Conservation (phyloP, 2,113 vertebrate genomes). For the Sialia sialis region DNA sequence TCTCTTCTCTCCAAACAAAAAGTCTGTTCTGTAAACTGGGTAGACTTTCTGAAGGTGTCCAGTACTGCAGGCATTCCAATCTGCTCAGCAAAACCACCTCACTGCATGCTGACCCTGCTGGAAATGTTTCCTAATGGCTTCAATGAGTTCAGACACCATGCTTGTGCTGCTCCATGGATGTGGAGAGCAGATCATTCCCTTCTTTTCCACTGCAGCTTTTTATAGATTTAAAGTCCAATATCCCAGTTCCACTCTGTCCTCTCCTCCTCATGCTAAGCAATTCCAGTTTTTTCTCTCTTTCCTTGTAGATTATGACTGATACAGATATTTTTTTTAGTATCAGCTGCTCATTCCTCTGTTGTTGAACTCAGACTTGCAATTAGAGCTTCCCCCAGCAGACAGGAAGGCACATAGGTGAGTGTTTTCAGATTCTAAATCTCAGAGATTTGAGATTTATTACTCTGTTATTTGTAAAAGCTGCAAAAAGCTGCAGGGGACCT, state of each 20-base stretch:
- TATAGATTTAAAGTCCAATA: neutral
- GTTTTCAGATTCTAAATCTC: conserved; percentile 33
- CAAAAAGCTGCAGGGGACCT: neutral
- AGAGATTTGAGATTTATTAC: conserved; percentile 39
- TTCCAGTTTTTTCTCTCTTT: neutral
- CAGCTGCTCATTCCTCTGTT: conserved; percentile 1
- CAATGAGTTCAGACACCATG: neutral
- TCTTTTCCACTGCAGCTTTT: neutral
- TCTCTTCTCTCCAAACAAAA: neutral
- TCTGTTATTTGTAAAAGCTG: conserved; percentile 58
- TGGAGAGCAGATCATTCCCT: neutral
- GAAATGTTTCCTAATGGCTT: neutral
- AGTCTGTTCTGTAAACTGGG: neutral
- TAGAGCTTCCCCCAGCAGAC: conserved; percentile 46
- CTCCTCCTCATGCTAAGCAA: neutral
- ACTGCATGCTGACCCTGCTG: neutral
- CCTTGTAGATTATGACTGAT: neutral
- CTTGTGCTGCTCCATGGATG: neutral
- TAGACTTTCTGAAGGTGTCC: neutral
- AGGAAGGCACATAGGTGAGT: conserved; percentile 34
- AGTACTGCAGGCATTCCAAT: neutral
- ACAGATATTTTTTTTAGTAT: neutral
- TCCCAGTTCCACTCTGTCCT: neutral
- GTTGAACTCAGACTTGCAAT: conserved; percentile 44
- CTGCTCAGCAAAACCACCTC: neutral